These are phyloP conservation scores for Limnephilus marmoratus DNA, from an alignment of 2,888 invertebrate genomes.

Conservation along the genomic window DNA sequence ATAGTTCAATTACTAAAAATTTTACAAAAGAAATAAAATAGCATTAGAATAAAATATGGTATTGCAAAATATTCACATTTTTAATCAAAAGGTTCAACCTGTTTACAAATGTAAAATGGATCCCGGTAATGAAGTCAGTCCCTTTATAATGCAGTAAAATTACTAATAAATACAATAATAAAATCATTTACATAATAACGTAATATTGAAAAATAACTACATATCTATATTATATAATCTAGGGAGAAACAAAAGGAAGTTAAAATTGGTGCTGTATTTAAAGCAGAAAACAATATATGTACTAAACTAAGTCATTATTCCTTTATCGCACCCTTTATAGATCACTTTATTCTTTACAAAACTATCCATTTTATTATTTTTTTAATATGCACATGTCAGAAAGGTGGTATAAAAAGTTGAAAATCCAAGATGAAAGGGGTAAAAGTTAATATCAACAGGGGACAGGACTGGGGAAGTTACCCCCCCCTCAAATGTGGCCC, in stretches of 20 bases:
- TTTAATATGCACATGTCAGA: background rate
- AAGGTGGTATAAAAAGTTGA: background rate
- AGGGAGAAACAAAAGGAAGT: background rate
- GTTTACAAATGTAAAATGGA: constrained; percentile 16
- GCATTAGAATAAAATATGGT: constrained; percentile 20
- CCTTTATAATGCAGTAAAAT: constrained; percentile 16
- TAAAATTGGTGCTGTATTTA: background rate
- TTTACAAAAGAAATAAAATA: constrained; percentile 33
- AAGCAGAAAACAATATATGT: background rate
- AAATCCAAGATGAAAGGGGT: background rate
- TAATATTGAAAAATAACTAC: background rate
- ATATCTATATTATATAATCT: background rate
- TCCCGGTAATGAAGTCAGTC: constrained; percentile 2
- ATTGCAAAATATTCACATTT: constrained; percentile 27
- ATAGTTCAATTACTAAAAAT: constrained; percentile 29
- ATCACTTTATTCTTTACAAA: background rate
- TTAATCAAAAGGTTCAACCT: background rate
- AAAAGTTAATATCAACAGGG: background rate
- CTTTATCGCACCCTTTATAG: background rate
- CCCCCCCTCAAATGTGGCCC: background rate
- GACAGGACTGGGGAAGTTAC: background rate
- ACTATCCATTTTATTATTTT: background rate
- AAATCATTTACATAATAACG: background rate
- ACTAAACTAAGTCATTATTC: background rate
- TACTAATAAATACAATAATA: constrained; percentile 37